Evolutionary conservation across 2,797 vertebrate genomes (phyloP), one percentile per base, ranked within the genome.

Genomic region (Enteromius mattozi): DNA sequence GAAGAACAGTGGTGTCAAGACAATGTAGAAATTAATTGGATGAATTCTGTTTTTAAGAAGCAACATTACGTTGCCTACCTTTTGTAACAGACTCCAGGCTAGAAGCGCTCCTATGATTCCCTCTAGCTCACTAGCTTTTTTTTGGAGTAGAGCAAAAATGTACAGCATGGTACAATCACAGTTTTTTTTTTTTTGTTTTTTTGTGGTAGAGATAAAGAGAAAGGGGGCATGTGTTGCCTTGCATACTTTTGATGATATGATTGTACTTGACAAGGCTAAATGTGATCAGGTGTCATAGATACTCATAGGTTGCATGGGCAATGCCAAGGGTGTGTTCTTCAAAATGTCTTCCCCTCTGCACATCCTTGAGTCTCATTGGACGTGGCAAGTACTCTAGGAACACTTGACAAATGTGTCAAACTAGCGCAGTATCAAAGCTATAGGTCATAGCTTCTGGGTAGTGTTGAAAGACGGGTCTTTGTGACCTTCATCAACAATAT

Each of bases 201-300:
- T 21, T 61, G 54, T 72, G 21, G 21, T 40, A 10, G 13, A 66
- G 70, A 75, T 51, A 10, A 47, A 80, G 79, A 83, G 72, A 83
- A 68, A 24, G 27, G 35, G 35, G 63, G 70, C 81, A 80, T 78
- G 16, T 35, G 9, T 3, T 66, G 30, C 30, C 27, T 30, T 30
- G 59, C 5, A 63, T 7, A 63, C 27, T 59, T 33, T 75, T 14
- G 14, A 61, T 86, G 71, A 70, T 79, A 75, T 85, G 71, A 87
- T 82, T 84, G 79, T 33, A 74, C 61, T 78, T 79, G 86, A 84
- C 87, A 79, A 49, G 74, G 35, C 83, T 86, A 88, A 88, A 84
- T 74, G 83, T 86, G 81, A 88, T 85, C 85, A 90, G 87, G 89
- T 90, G 87, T 83, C 84, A 81, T 24, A 56, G 61, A 54, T 33